A percentile compares a stretch with the other conserved stretches of the same genome.
phyloP scores from a whole-genome alignment of 2,888 invertebrate genomes.

The Dynastes maya region DNA sequence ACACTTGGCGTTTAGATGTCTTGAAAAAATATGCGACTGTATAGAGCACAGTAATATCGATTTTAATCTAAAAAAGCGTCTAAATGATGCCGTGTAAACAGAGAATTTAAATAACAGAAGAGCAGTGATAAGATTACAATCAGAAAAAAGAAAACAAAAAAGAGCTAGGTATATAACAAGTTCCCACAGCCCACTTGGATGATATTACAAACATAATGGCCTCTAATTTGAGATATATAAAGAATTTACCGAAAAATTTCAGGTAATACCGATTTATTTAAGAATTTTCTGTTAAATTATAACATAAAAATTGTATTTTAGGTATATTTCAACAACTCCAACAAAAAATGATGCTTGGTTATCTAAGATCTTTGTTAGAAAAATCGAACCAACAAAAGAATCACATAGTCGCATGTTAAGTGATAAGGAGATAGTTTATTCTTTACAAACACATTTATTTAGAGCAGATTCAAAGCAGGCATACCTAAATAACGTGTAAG shows the following conservation, averaged over 20 bases:
- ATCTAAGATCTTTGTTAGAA: conserved; percentile 89
- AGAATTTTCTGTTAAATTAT: neutral
- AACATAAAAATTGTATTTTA: conserved; percentile 53
- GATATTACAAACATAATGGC: conserved; percentile 61
- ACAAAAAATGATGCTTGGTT: conserved; percentile 84
- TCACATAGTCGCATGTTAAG: conserved; percentile 97
- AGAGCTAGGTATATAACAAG: neutral
- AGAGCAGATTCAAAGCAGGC: conserved; percentile 89
- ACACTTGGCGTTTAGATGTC: conserved; percentile 12
- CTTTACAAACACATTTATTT: conserved; percentile 95
- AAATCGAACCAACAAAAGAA: conserved; percentile 95
- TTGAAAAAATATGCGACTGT: conserved; percentile 14
- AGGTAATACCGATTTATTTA: conserved; percentile 59
- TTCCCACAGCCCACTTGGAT: conserved; percentile 13
- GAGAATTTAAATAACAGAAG: conserved; percentile 23
- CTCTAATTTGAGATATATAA: conserved; percentile 62
- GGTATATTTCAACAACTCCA: conserved; percentile 66
- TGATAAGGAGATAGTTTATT: conserved; percentile 96
- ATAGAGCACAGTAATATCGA: conserved; percentile 26
- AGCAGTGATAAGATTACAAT: conserved; percentile 21
- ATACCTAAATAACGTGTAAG: conserved; percentile 94
- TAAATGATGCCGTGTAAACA: conserved; percentile 33
- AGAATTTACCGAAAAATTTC: conserved; percentile 61
- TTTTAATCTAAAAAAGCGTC: conserved; percentile 29
- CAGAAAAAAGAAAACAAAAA: conserved; percentile 1